phyloP scores from a whole-genome alignment of 2,888 invertebrate genomes.

The Limnephilus auricula region DNA sequence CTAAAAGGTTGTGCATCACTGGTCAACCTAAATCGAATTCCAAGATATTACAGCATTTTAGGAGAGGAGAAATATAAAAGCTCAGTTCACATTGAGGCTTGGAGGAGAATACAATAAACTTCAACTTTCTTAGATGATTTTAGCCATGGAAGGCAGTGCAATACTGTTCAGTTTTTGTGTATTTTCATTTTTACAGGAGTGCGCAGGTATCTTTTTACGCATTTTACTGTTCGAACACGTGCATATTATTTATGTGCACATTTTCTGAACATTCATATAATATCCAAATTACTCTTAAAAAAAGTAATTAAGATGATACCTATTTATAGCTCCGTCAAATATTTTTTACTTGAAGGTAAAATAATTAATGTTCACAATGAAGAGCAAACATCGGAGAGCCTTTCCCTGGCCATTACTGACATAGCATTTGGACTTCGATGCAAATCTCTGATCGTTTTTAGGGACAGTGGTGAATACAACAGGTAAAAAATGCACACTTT shows the following conservation, averaged over 20 bases:
- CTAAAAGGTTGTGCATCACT: background rate
- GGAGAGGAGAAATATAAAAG: background rate
- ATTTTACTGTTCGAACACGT: background rate
- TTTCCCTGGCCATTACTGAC: slow-evolving; percentile 73
- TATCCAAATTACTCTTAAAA: background rate
- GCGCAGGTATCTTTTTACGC: background rate
- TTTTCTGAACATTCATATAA: background rate
- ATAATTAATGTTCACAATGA: background rate
- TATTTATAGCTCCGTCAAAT: too few relatives aligned
- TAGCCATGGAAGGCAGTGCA: background rate
- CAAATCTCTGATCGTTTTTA: slow-evolving; percentile 37
- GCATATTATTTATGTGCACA: background rate
- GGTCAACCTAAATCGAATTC: background rate
- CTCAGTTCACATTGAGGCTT: background rate
- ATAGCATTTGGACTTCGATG: slow-evolving; percentile 69
- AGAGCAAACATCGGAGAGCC: slow-evolving; percentile 70
- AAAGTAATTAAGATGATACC: too few relatives aligned
- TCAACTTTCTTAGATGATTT: background rate
- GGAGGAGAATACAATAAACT: too few relatives aligned
- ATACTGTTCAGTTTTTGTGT: background rate
- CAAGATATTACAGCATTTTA: background rate
- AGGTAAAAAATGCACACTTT: slow-evolving; percentile 2
- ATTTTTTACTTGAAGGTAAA: background rate
- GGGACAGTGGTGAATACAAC: background rate
- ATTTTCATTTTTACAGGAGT: background rate